A percentile compares a stretch with the other conserved stretches of the same genome.
Evolutionary conservation across 2,113 vertebrate genomes (phyloP).

Genomic region (Toxotes chatareus): DNA sequence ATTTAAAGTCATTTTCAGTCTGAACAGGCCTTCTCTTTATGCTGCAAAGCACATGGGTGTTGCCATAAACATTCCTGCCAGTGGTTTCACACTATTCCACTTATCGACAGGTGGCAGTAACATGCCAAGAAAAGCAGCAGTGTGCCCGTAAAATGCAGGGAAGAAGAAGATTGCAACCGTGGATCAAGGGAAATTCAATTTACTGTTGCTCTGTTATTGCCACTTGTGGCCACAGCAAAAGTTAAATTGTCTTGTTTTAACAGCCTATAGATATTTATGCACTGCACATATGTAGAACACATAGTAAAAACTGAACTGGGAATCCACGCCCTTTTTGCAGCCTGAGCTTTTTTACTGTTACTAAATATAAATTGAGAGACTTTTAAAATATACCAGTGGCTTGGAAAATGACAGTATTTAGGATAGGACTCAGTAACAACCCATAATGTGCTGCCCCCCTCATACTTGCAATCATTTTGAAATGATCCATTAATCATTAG

Average conservation of each 20-base stretch:
- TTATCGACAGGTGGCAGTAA: not conserved
- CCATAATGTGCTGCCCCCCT: slow-evolving; percentile 1
- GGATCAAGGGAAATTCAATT: not conserved
- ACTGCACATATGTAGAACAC: no score
- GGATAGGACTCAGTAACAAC: not conserved
- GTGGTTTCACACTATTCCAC: no score
- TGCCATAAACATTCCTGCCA: not conserved
- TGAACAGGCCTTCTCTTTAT: not conserved
- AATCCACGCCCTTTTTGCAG: no score
- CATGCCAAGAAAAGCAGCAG: not conserved
- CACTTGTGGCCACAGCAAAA: not conserved
- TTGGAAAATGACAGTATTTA: slow-evolving; percentile 10
- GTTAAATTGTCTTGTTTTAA: not conserved
- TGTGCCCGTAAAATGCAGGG: no score
- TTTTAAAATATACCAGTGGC: not conserved
- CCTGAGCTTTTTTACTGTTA: not conserved
- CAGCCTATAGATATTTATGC: no score
- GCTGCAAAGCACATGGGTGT: not conserved
- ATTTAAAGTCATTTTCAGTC: not conserved
- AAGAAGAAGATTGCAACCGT: not conserved
- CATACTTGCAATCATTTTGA: slow-evolving; percentile 24
- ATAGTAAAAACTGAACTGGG: no score
- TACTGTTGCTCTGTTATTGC: not conserved
- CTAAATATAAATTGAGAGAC: not conserved
- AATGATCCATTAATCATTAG: slow-evolving; percentile 69